Percentiles rank a stretch among this genome's conserved stretches.
Conservation (phyloP, 2,797 vertebrate genomes). For the Rhabdophis nuchalis region DNA sequence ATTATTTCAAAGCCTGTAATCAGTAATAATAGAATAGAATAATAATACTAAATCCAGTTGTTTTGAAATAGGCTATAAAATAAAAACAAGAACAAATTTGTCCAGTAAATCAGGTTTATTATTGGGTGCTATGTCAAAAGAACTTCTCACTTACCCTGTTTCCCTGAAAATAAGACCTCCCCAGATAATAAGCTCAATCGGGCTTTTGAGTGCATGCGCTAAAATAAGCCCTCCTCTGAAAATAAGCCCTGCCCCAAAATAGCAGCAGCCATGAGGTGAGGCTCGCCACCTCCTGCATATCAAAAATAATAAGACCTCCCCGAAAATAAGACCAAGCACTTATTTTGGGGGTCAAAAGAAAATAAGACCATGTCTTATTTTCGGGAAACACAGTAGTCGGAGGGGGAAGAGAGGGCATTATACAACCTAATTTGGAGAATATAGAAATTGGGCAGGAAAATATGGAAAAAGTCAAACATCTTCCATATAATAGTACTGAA, state of each 20-base stretch:
- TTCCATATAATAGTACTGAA: not conserved
- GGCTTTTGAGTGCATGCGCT: no score
- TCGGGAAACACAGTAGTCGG: no score
- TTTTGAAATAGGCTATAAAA: not conserved
- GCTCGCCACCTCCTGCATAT: no score
- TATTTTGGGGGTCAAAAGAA: no score
- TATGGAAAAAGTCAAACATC: not conserved
- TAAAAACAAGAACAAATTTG: not conserved
- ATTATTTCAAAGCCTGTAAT: not conserved
- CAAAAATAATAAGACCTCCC: no score
- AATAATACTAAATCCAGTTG: not conserved
- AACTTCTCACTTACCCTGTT: not conserved
- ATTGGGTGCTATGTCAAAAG: not conserved
- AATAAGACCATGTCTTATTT: no score
- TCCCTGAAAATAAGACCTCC: no score
- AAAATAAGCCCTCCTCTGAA: no score
- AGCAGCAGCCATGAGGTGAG: no score
- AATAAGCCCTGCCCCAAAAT: no score
- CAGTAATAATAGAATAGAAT: not conserved
- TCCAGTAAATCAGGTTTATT: not conserved
- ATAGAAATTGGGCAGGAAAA: not conserved
- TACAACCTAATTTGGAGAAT: not conserved
- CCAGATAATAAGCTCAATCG: no score
- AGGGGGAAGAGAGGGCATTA: not conserved
- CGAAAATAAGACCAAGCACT: no score